These are phyloP conservation scores for Epinotia bilunana DNA, from an alignment of 2,888 invertebrate species.

Conservation along the genomic window DNA sequence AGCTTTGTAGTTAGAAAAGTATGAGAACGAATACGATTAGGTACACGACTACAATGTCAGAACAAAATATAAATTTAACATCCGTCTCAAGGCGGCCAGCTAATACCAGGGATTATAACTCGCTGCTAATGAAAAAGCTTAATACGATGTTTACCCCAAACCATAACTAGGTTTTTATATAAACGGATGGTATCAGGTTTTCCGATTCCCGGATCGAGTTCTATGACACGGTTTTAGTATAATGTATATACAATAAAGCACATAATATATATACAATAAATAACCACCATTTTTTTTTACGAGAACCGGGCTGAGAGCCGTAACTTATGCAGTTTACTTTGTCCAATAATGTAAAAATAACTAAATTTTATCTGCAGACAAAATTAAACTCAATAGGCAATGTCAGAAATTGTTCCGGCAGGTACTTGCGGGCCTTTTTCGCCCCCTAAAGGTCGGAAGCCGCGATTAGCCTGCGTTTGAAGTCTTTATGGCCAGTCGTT, in stretches of 20 bases:
- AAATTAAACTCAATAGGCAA: conserved; percentile 51
- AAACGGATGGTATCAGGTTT: background rate
- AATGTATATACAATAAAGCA: too few relatives aligned
- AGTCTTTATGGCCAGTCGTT: conserved; percentile 81
- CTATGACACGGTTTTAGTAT: background rate
- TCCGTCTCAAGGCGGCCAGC: conserved; percentile 33
- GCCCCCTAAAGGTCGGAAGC: conserved; percentile 79
- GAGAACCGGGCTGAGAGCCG: background rate
- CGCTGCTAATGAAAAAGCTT: conserved; percentile 40
- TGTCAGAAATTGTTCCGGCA: conserved; percentile 57
- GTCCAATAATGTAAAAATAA: conserved; percentile 2
- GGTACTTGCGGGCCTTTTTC: conserved; percentile 71
- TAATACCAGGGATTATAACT: conserved; percentile 36
- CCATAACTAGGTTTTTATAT: background rate
- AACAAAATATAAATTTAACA: conserved; percentile 36
- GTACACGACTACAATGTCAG: background rate
- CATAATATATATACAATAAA: too few relatives aligned
- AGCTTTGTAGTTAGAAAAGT: too few relatives aligned
- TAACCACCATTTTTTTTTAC: too few relatives aligned
- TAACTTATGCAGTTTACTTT: background rate
- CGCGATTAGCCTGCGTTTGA: conserved; percentile 82
- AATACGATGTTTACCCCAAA: conserved; percentile 34
- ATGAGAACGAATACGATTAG: too few relatives aligned
- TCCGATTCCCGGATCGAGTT: background rate
- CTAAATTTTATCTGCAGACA: background rate